phyloP scores from a whole-genome alignment of 1,140 invertebrate species.

The Uloborus diversus region DNA sequence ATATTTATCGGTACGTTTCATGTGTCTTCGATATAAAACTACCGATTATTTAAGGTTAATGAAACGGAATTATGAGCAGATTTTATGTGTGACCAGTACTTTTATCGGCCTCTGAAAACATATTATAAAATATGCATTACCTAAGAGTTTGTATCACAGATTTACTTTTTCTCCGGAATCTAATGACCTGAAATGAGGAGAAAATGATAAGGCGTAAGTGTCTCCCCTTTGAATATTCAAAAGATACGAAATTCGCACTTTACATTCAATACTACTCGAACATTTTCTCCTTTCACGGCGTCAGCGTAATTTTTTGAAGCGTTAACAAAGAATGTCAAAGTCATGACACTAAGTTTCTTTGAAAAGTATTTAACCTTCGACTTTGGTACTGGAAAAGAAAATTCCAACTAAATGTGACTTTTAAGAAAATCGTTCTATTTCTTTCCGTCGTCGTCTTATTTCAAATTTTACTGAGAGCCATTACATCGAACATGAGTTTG shows the following conservation, averaged over 20 bases:
- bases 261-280: constrained; percentile 31
- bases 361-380: constrained; percentile 54
- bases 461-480: background rate
- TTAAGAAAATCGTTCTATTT: constrained; percentile 41
- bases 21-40: no score
- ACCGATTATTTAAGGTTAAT: no score
- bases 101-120: constrained; percentile 9
- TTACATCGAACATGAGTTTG: constrained; percentile 27
- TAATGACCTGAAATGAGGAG: constrained; percentile 46
- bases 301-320: constrained; percentile 52
- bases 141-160: constrained; percentile 28
- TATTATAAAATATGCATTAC: constrained; percentile 49
- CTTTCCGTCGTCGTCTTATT: constrained; percentile 21
- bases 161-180: constrained; percentile 27
- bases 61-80: no score
- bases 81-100: no score
- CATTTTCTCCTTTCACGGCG: constrained; percentile 24
- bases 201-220: constrained; percentile 31
- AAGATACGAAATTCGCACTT: constrained; percentile 47
- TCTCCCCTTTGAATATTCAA: constrained; percentile 52
- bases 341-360: constrained; percentile 51
- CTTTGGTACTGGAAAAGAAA: constrained; percentile 43
- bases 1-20: no score
- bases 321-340: constrained; percentile 54
- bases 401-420: constrained; percentile 45